phyloP scores from a whole-genome alignment of 1,140 invertebrate species.

The Nautilus pompilius region DNA sequence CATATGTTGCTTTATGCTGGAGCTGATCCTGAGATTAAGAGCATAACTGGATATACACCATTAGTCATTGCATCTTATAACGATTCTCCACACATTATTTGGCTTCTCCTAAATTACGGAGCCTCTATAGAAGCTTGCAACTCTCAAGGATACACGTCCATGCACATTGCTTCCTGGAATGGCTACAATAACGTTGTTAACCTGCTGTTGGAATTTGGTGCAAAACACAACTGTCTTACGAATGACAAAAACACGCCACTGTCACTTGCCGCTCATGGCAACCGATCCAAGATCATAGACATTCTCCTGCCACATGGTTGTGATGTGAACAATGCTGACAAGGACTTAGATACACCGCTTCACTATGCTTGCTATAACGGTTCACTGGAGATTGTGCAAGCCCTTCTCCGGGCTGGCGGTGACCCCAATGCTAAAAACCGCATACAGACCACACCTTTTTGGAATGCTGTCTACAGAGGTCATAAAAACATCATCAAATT shows the following conservation, averaged over 20 bases:
- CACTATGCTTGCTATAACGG: conserved; percentile 44
- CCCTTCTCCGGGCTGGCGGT: conserved; percentile 34
- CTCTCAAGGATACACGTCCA: conserved; percentile 24
- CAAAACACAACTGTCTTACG: conserved; percentile 27
- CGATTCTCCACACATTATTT: conserved; percentile 12
- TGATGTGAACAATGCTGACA: conserved; percentile 41
- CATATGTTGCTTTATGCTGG: conserved; percentile 29
- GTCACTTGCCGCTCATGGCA: conserved; percentile 37
- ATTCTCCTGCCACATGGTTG: conserved; percentile 34
- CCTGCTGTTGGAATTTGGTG: conserved; percentile 21
- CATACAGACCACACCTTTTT: conserved; percentile 32
- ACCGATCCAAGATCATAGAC: conserved; percentile 20
- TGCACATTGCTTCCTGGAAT: conserved; percentile 42
- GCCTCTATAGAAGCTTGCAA: conserved; percentile 23
- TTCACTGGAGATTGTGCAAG: conserved; percentile 21
- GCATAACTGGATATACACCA: conserved; percentile 16
- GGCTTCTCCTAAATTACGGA: conserved; percentile 23
- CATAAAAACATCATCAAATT: conserved; percentile 27
- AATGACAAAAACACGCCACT: conserved; percentile 36
- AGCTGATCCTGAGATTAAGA: conserved; percentile 26
- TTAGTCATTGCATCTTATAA: conserved; percentile 30
- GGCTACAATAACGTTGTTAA: conserved; percentile 24
- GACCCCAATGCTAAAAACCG: conserved; percentile 31
- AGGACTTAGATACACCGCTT: conserved; percentile 39
- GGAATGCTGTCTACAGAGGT: conserved; percentile 39